These are phyloP conservation scores for Gastracanthus pulcherrimus DNA, from an alignment of 2,888 invertebrate species.

Conservation along the genomic window DNA sequence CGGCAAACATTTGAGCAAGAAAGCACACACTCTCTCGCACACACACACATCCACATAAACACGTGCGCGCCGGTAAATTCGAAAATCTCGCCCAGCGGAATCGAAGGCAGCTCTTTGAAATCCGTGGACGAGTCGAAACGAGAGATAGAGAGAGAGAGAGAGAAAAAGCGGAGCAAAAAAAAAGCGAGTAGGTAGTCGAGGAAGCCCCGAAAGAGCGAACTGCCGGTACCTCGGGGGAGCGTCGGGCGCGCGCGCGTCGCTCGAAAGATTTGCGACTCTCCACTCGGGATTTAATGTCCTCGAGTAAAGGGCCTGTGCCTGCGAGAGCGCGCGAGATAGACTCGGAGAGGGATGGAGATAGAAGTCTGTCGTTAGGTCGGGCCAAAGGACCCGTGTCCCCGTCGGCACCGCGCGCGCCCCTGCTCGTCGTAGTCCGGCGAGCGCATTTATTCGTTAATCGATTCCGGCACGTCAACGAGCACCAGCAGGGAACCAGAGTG, in stretches of 20 bases:
- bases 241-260: conserved; percentile 3
- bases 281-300: conserved; percentile 56
- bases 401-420: too few species aligned
- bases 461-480: conserved; percentile 54
- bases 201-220: conserved; percentile 27
- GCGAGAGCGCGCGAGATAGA: conserved; percentile 25
- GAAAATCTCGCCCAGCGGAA: conserved; percentile 54
- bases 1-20: conserved; percentile 16
- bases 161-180: conserved; percentile 10
- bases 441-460: conserved; percentile 60
- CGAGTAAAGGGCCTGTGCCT: conserved; percentile 38
- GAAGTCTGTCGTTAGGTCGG: conserved; percentile 48
- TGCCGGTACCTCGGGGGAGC: conserved; percentile 42
- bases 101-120: conserved; percentile 44
- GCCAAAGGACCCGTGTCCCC: conserved; percentile 51
- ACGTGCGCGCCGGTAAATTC: conserved; percentile 22
- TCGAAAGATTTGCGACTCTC: conserved; percentile 55
- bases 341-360: conserved; percentile 43
- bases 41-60: too few species aligned
- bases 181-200: too few species aligned
- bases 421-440: conserved; percentile 53
- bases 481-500: too few species aligned
- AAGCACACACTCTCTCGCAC: not conserved
- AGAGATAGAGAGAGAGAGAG: conserved; percentile 39
- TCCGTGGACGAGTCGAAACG: too few species aligned